Evolutionary conservation across 2,113 vertebrate species (phyloP), one percentile per base, ranked within the genome.

Genomic region (Urocynchramus pylzowi): DNA sequence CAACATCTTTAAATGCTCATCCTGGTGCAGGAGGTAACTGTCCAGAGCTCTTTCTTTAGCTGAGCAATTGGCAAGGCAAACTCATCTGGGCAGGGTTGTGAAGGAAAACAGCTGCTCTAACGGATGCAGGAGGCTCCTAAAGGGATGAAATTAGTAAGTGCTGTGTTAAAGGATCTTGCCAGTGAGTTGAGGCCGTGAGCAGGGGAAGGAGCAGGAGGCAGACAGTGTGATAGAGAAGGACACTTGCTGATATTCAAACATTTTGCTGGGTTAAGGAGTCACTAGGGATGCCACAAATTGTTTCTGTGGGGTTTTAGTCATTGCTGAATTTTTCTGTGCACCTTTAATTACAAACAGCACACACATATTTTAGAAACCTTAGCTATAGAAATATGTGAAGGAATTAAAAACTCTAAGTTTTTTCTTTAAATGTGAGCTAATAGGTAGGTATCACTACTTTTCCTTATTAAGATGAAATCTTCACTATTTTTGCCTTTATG

Each of bases 101-200:
- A 87, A 85, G 93, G 87, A 70, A 95, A 94, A 24, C 93, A 96
- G 91, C 93, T 97, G 95, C 94, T 85, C 54, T 9, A 0, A 31
- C 8, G 17, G 91, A 74, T 67, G 82, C 84, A 77, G 84, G 89
- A 94, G 92, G 70, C 95, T 96, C 84, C 67, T 65, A 31, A 42
- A 94, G 87, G 91, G 78, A 47, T 87, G 50, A 17, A 83, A 83
- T 92, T 82, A 69, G 49, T 75, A 73, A 85, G 87, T 93, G 90
- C 63, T 59, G 2, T 21, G 73, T 67, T 69, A 41, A 21, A 65
- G 35, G 45, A 16, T 35, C 91, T 42, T 90, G 84, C 84, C 93
- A 83, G 82, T 35, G 83, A 59, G 23, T 11, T 95, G 91, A 83
- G 93, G 91, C 96, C 42, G 0, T 39, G 67, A 93, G 50, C 53